Conservation (phyloP, 2,797 vertebrate genomes). For the Characodon lateralis region DNA sequence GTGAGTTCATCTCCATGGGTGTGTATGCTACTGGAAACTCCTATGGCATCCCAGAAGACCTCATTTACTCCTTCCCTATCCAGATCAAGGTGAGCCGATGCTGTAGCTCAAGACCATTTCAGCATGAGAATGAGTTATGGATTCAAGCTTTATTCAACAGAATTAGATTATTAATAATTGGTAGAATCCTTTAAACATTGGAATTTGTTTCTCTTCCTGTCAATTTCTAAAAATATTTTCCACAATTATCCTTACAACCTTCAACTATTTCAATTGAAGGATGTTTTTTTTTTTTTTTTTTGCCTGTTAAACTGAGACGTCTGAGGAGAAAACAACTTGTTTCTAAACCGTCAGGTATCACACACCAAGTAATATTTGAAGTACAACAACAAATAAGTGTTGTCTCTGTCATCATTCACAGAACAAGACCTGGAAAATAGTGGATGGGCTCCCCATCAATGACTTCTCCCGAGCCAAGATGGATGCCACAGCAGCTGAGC, state of each 20-base stretch:
- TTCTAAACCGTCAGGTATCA: neutral
- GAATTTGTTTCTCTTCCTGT: neutral
- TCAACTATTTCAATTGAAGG: neutral
- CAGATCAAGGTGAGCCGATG: conserved; percentile 87
- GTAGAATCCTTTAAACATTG: neutral
- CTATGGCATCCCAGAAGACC: conserved; percentile 88
- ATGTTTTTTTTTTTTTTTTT: neutral
- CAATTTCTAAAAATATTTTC: neutral
- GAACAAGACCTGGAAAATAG: conserved; percentile 94
- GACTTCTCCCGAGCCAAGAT: conserved; percentile 96
- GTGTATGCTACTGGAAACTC: conserved; percentile 90
- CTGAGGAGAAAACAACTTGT: neutral
- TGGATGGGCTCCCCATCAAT: conserved; percentile 90
- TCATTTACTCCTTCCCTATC: conserved; percentile 95
- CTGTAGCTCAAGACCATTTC: neutral
- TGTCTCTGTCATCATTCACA: conserved; percentile 48
- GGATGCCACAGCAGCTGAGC: conserved; percentile 91
- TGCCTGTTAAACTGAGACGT: neutral
- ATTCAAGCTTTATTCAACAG: neutral
- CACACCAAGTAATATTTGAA: neutral
- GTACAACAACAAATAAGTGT: too few species aligned
- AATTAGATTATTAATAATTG: too few species aligned
- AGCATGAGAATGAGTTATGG: neutral
- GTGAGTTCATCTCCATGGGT: conserved; percentile 95
- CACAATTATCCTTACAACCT: neutral